phyloP scores from a whole-genome alignment of 1,140 invertebrate genomes.

The Ridgeia piscesae region DNA sequence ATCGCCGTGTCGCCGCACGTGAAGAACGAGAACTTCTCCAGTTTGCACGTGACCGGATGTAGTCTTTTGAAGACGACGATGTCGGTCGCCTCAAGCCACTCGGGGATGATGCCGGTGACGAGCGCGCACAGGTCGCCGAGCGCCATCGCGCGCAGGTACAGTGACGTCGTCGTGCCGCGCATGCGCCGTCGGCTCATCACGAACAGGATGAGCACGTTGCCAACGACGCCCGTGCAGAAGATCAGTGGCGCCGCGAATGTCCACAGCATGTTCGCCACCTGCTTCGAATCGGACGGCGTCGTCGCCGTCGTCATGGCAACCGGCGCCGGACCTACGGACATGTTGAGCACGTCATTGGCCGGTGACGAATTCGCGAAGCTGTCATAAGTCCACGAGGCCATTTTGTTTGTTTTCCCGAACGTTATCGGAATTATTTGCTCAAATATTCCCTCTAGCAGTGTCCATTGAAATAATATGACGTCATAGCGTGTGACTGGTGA shows the following conservation, averaged over 20 bases:
- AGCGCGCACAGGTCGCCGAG: constrained; percentile 23
- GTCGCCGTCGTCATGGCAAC: not conserved
- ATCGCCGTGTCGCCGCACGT: constrained; percentile 31
- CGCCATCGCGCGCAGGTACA: constrained; percentile 27
- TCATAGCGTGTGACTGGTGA: not conserved
- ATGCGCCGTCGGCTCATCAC: constrained; percentile 25
- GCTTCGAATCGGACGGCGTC: not conserved
- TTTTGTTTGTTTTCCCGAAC: not conserved
- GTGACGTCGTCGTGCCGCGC: constrained; percentile 26
- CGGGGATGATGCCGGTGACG: constrained; percentile 27
- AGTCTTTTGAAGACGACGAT: constrained; percentile 26
- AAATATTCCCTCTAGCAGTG: not conserved
- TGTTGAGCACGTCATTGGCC: not conserved
- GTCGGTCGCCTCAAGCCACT: constrained; percentile 24
- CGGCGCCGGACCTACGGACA: not conserved
- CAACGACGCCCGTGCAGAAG: constrained; percentile 26
- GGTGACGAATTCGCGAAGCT: not conserved
- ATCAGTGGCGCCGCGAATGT: constrained; percentile 27
- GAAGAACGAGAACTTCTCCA: constrained; percentile 32
- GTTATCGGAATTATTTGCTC: not conserved
- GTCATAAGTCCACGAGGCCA: not conserved
- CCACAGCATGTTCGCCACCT: constrained; percentile 22
- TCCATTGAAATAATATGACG: not conserved
- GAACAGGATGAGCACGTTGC: constrained; percentile 27
- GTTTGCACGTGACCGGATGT: constrained; percentile 30